Evolutionary conservation across 2,797 vertebrate species (phyloP), one percentile per base, ranked within the genome.

Genomic region (Lagodon rhomboides): DNA sequence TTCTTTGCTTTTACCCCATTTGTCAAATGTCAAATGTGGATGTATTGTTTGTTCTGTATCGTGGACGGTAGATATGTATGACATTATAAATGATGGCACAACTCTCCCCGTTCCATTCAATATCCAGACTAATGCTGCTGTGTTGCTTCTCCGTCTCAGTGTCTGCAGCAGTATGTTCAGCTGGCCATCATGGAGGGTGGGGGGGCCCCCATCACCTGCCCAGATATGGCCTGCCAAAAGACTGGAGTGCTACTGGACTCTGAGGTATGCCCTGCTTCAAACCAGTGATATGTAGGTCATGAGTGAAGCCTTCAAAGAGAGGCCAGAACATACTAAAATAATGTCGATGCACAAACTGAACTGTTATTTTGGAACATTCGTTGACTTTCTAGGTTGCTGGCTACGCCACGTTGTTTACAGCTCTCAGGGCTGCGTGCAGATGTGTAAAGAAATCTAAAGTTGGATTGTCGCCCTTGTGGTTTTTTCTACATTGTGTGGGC

Each of bases 131-230:
- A 49, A 76, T 34, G 43, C 63, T 67, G 50, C 62, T 71, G 34
- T 84, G 76, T 5, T 82, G 66, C 85, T 81, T 79, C 69, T 80
- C 76, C 58, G 0, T 69, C 77, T 65, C 85, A 99, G 98, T 99
- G 98, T 94, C 95, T 99, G 89, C 96, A 94, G 87, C 97, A 98
- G 89, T 99, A 99, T 73, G 95, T 97, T 80, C 93, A 96, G 87
- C 85, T 99, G 87, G 95, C 97, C 65, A 96, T 99, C 87, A 95
- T 92, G 85, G 97, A 97, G 82, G 97, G 97, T 5, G 98, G 96
- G 75, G 98, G 98, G 27, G 95, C 96, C 73, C 95, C 97, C 68
- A 96, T 99, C 93, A 97, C 97, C 34, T 99, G 98, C 81, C 98
- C 98, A 46, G 98, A 98, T 90, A 96, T 96, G 94, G 93, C 95